Percentiles rank a stretch among this genome's conserved stretches.
Conservation (phyloP, 2,797 vertebrate genomes). For the Pseudochromis fuscus region DNA sequence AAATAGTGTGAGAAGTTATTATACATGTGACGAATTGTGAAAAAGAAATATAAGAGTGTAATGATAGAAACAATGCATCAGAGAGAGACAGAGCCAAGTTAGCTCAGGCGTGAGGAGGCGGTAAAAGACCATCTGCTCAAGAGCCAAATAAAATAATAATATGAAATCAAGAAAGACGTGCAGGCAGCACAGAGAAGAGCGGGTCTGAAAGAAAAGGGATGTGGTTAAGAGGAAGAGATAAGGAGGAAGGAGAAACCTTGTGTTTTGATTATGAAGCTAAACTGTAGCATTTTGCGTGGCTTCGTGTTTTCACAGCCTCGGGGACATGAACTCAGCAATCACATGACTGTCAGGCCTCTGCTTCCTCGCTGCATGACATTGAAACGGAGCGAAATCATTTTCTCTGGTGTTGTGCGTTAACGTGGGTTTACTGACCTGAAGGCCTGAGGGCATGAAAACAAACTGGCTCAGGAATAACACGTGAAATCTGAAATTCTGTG, state of each 20-base stretch:
- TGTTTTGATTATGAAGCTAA: constrained; percentile 49
- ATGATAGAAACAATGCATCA: not conserved
- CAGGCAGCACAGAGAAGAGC: not conserved
- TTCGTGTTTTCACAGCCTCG: constrained; percentile 16
- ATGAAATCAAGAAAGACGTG: constrained; percentile 9
- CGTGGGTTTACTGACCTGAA: constrained; percentile 6
- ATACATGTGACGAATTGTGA: not conserved
- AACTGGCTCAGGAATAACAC: not conserved
- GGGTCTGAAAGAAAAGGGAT: fast-evolving
- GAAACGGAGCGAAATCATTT: constrained; percentile 1
- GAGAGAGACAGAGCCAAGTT: not conserved
- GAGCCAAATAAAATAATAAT: constrained; percentile 18
- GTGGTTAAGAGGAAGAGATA: constrained; percentile 23
- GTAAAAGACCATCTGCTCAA: constrained; percentile 6
- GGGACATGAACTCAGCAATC: constrained; percentile 45
- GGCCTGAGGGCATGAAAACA: not conserved
- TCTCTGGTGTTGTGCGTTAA: not conserved
- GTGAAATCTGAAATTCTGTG: not conserved
- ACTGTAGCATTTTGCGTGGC: constrained; percentile 37
- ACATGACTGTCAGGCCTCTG: constrained; percentile 59
- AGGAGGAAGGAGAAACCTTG: not conserved
- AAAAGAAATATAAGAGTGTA: not conserved
- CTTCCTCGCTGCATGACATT: not conserved
- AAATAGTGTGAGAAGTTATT: not conserved
- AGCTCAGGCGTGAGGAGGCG: not conserved